These are phyloP conservation scores for Olivierus martensii DNA, from an alignment of 1,140 invertebrate genomes.

Conservation along the genomic window DNA sequence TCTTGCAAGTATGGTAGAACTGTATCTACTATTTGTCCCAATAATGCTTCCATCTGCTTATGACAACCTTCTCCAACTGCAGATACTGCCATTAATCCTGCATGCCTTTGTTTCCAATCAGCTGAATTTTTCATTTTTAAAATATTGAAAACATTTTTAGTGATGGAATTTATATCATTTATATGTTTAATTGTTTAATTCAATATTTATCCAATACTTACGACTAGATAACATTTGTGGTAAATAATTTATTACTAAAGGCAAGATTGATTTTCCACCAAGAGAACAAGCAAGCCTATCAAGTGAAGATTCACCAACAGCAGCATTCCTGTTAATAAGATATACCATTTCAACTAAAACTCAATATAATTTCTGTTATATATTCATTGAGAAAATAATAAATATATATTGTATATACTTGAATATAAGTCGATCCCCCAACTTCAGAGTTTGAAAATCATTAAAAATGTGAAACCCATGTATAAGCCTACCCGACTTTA, in stretches of 20 bases:
- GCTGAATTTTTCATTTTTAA: conserved; percentile 24
- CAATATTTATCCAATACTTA: no score
- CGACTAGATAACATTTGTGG: conserved; percentile 71
- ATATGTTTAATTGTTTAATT: no score
- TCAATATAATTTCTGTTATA: no score
- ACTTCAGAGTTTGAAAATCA: no score
- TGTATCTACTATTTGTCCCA: conserved; percentile 78
- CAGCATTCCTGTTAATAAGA: conserved; percentile 72
- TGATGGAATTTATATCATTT: no score
- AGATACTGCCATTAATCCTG: conserved; percentile 95
- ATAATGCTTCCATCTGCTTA: conserved; percentile 90
- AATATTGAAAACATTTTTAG: no score
- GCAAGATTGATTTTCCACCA: conserved; percentile 88
- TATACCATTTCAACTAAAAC: no score
- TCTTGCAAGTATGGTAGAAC: conserved; percentile 79
- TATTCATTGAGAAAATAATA: no score
- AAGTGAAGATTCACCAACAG: conserved; percentile 89
- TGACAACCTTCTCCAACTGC: conserved; percentile 96
- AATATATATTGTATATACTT: no score
- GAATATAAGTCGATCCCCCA: no score
- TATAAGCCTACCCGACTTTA: no score
- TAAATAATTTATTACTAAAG: conserved; percentile 61
- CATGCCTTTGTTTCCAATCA: conserved; percentile 56
- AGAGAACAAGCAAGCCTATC: conserved; percentile 91
- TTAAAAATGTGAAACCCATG: no score